Evolutionary conservation across 30 jellyfish, hydroid and myxozoan genomes (phyloP), one percentile per base, ranked within the genome.

Genomic region (Clytia hemisphaerica): DNA sequence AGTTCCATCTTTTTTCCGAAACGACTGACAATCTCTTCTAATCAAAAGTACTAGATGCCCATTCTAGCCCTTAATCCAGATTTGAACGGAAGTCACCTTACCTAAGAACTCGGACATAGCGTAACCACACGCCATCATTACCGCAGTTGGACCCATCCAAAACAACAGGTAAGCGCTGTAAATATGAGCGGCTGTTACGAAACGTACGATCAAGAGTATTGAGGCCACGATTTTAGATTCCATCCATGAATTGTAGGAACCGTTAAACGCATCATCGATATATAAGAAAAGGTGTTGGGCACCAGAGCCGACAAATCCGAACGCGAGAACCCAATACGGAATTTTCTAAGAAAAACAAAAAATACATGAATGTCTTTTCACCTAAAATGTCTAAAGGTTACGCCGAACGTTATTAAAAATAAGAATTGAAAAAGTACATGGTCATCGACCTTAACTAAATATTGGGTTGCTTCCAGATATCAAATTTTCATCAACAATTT

Each of bases 41-140:
- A n/a, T n/a, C n/a, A n/a, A n/a, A n/a, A n/a, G n/a, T n/a, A n/a
- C n/a, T n/a, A n/a, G n/a, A n/a, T n/a, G n/a, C n/a, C n/a, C n/a
- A n/a, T n/a, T n/a, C n/a, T n/a, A n/a, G n/a, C n/a, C n/a, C n/a
- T n/a, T n/a, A n/a, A n/a, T 51, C 66, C 37, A 51, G 36, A 14
- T 21, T 7, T n/a, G 66, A n/a, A 9, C 9, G 29, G 14, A 14
- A 7, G 12, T n/a, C 31, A 4, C 4, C 77, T 67, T 46, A 67
- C 79, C 72, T 45, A 38, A 37, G 79, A 4, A 67, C 21, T 67
- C 79, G 36, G 60, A 37, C 79, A 67, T 67, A 16, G 79, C 60
- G 45, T 67, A 38, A 26, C 79, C 79, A 37, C 75, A 37, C 79
- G 45, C 45, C 77, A 67, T 24, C 73, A 67, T 67, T 15, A 67